Evolutionary conservation across 2,113 vertebrate species (phyloP), one percentile per base, ranked within the genome.

Genomic region (Numida meleagris): DNA sequence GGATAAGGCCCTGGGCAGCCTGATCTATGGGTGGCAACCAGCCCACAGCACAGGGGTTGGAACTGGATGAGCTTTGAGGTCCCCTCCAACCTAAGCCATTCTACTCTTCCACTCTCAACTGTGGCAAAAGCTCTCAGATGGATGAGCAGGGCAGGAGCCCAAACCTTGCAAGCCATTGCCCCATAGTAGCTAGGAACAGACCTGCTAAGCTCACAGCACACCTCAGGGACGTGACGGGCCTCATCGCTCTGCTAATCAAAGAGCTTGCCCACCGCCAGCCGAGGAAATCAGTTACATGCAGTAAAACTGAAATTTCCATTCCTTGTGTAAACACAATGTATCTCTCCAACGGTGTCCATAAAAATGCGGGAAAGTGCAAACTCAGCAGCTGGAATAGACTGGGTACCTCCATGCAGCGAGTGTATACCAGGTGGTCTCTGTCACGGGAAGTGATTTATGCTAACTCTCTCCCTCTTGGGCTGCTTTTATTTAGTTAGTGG

Each of bases 401-500:
- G 85, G 72, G 95, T 96, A 95, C 94, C 97, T 82, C 93, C 51
- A 33, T 34, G 80, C 91, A 89, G 92, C 17, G 89, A 88, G 95
- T 24, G 2, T 55, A 93, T 79, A 84, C 97, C 97, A 97, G 96
- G 97, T 97, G 97, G 97, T 98, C 96, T 96, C 90, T 93, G 96
- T 98, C 97, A 97, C 12, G 7, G 50, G 50, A 61, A 72, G 91
- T 97, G 97, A 98, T 97, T 97, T 97, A 97, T 97, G 90, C 83
- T 50, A 82, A 58, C 61, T 90, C 87, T 88, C 94, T 96, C 95
- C 91, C 95, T 97, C 95, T 97, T 51, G 91, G 95, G 94, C 95
- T 96, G 95, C 95, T 97, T 98, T 97, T 97, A 97, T 97, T 97
- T 97, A 95, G 96, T 94, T 97, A 95, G 95, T 92, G 93, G 96